Evolutionary conservation across 2,888 invertebrate genomes (phyloP), one percentile per base, ranked within the genome.

Genomic region (Sphaerophoria taeniata): DNA sequence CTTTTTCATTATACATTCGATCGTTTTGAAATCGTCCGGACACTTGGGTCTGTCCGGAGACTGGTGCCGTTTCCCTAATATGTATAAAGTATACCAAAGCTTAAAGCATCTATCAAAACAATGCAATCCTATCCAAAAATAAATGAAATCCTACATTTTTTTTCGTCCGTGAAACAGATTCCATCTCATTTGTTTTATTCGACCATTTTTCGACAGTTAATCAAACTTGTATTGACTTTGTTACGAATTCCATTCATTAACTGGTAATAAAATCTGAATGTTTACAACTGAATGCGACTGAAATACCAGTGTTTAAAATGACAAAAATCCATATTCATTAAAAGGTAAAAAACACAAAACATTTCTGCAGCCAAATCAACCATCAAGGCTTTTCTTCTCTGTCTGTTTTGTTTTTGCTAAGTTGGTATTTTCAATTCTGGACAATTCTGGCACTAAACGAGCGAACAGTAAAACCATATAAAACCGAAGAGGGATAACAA

Each of bases 181-280:
- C 24, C 2, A 2, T 39, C 39, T 7, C 39, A 39, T 7, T 2
- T 3, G 39, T 6, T 39, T 39, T 39, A 3, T 7, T 9, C 9
- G 39, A 39, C 39, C 39, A 39, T 39, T 6, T 6, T 6, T 9
- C 11, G 6, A 53, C 0, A 47, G 77, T 73, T 73, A 70, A 63
- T 77, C 69, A 83, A 70, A 31, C 53, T 70, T 63, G 70, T 71
- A 63, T 74, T 53, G 65, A 58, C 60, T 71, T 70, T 70, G 74
- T 65, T 74, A 14, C 70, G 74, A 78, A 55, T 58, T 65, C 63
- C 70, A 56, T 83, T 78, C 65, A 78, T 78, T 83, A 83, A 70
- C 78, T 83, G 78, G 53, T 51, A 78, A 83, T 74, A 78, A 82
- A 31, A 63, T 6, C 55, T 49, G 3, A 36, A 36, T 63, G 12